Evolutionary conservation across 2,888 invertebrate species (phyloP).

Genomic region (Salpingus planirostris): DNA sequence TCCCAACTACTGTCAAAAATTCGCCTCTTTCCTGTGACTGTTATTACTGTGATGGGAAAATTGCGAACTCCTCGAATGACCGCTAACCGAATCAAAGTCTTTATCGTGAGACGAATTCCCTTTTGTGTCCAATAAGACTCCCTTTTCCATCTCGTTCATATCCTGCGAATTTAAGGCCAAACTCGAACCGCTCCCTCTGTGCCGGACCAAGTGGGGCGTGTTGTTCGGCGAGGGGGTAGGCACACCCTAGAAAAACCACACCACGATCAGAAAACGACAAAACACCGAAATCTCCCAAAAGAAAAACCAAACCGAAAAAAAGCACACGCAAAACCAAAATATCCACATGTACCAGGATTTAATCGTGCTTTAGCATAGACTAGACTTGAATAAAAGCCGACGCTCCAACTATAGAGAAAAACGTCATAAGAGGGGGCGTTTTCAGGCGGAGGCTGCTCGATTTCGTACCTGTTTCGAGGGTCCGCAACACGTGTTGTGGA

Average conservation of each 20-base stretch:
- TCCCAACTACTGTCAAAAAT: slow-evolving; percentile 6
- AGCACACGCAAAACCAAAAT: not conserved
- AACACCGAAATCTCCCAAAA: not conserved
- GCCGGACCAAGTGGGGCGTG: slow-evolving; percentile 74
- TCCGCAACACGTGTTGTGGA: slow-evolving; percentile 82
- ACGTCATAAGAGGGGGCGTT: too few relatives aligned
- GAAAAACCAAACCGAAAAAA: not conserved
- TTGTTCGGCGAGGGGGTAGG: slow-evolving; percentile 68
- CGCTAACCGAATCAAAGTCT: slow-evolving; percentile 24
- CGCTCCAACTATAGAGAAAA: too few relatives aligned
- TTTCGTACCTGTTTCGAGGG: slow-evolving; percentile 63
- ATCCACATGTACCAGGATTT: too few relatives aligned
- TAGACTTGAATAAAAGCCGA: too few relatives aligned
- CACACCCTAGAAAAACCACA: slow-evolving; percentile 41
- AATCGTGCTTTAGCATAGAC: too few relatives aligned
- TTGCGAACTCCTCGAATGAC: slow-evolving; percentile 8
- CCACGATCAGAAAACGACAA: not conserved
- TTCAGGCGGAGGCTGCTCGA: not conserved
- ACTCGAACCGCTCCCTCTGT: slow-evolving; percentile 57
- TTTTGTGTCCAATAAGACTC: slow-evolving; percentile 38
- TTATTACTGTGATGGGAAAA: too few relatives aligned
- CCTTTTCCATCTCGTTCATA: slow-evolving; percentile 45
- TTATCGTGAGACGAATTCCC: slow-evolving; percentile 16
- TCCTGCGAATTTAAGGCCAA: slow-evolving; percentile 38
- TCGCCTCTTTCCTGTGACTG: slow-evolving; percentile 6